These are phyloP conservation scores for Orius laevigatus DNA, from an alignment of 1,140 invertebrate species.

Conservation along the genomic window DNA sequence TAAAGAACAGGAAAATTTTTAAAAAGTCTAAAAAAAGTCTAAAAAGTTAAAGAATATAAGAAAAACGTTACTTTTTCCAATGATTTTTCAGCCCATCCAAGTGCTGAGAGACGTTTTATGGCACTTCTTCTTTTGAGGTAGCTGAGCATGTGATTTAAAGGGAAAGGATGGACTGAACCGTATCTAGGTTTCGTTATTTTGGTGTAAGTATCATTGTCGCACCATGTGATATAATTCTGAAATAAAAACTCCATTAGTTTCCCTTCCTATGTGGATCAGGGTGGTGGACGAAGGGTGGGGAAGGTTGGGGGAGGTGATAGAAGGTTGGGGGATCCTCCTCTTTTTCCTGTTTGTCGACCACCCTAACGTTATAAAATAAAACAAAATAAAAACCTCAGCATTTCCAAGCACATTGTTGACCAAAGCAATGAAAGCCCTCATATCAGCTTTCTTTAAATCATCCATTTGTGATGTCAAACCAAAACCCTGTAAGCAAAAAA, in stretches of 20 bases:
- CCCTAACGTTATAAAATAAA: too few species aligned
- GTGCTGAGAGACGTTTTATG: conserved; percentile 49
- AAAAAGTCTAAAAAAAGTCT: too few species aligned
- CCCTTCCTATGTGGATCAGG: background rate
- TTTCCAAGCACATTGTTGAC: conserved; percentile 73
- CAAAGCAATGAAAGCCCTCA: conserved; percentile 82
- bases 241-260: conserved; percentile 13
- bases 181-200: conserved; percentile 69
- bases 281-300: too few species aligned
- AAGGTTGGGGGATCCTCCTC: conserved; percentile 5
- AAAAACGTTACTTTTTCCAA: conserved; percentile 42
- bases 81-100: conserved; percentile 64
- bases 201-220: conserved; percentile 59
- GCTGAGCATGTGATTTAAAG: conserved; percentile 68
- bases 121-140: conserved; percentile 58
- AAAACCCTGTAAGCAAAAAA: conserved; percentile 25
- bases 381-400: conserved; percentile 48
- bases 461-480: conserved; percentile 53
- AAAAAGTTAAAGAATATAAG: too few species aligned
- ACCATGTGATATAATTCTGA: conserved; percentile 73
- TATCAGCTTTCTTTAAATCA: conserved; percentile 66
- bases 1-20: conserved; percentile 21
- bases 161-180: conserved; percentile 84
- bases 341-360: too few species aligned
- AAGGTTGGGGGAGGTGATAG: too few species aligned